Conservation (phyloP, 2,797 vertebrate species). For the Labroides dimidiatus region DNA sequence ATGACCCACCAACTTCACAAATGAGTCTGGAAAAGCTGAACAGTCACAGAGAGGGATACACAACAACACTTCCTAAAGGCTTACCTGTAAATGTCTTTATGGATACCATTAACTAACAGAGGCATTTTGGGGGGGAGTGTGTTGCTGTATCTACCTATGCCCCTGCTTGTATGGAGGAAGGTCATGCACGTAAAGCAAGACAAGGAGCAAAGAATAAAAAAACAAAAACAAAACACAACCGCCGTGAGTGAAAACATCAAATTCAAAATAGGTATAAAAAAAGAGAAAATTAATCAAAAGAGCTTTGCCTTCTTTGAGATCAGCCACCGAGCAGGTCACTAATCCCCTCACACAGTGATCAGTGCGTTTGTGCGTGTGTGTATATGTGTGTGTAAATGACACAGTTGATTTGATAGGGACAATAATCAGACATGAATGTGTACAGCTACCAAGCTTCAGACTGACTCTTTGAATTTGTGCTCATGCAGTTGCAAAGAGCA, state of each 20-base stretch:
- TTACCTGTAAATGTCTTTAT: slow-evolving; percentile 95
- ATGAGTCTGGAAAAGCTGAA: slow-evolving; percentile 50
- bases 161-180: slow-evolving; percentile 80
- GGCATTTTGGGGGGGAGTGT: slow-evolving; percentile 95
- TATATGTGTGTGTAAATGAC: slow-evolving; percentile 15
- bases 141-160: slow-evolving; percentile 90
- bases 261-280: slow-evolving; percentile 21
- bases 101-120: slow-evolving; percentile 92
- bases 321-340: slow-evolving; percentile 34
- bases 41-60: slow-evolving; percentile 24
- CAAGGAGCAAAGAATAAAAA: slow-evolving; percentile 46
- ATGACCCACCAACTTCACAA: slow-evolving; percentile 51
- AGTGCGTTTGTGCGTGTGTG: neutral
- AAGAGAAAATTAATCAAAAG: slow-evolving; percentile 50
- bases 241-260: slow-evolving; percentile 61
- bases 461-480: slow-evolving; percentile 16
- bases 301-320: slow-evolving; percentile 57
- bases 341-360: slow-evolving; percentile 41
- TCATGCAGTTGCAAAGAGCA: slow-evolving; percentile 45
- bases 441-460: slow-evolving; percentile 11
- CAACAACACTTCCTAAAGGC: slow-evolving; percentile 50
- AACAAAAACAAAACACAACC: slow-evolving; percentile 49
- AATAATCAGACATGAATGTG: slow-evolving; percentile 20
- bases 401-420: slow-evolving; percentile 1
- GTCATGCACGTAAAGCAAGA: slow-evolving; percentile 64